phyloP scores from a whole-genome alignment of 1,140 invertebrate genomes.

The Belonocnema kinseyi region DNA sequence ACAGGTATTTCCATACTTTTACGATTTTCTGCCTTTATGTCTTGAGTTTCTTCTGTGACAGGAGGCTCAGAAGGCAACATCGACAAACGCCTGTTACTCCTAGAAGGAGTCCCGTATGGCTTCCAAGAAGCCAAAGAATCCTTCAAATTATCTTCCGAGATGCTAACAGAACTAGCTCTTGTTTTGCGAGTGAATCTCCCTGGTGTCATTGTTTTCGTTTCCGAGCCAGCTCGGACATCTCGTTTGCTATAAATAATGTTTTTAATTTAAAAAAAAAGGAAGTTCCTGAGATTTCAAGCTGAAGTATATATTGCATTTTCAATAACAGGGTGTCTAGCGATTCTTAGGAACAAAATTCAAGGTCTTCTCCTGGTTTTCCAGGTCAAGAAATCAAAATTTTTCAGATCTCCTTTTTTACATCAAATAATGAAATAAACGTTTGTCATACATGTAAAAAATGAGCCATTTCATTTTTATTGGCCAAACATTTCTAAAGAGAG shows the following conservation, averaged over 20 bases:
- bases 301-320: too few relatives aligned
- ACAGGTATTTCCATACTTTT: not conserved
- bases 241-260: not conserved
- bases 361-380: too few relatives aligned
- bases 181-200: constrained; percentile 11
- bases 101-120: not conserved
- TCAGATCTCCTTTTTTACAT: too few relatives aligned
- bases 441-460: too few relatives aligned
- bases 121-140: not conserved
- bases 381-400: too few relatives aligned
- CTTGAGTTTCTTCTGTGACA: not conserved
- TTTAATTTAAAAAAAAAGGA: too few relatives aligned
- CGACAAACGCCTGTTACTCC: not conserved
- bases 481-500: too few relatives aligned
- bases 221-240: not conserved
- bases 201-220: constrained; percentile 17
- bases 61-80: constrained; percentile 10
- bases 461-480: too few relatives aligned
- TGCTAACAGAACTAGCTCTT: not conserved
- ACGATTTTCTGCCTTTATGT: not conserved
- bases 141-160: not conserved
- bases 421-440: too few relatives aligned
- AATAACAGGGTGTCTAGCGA: too few relatives aligned
- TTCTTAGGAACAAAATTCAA: too few relatives aligned
- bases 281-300: too few relatives aligned